Conservation (phyloP, 2,888 invertebrate genomes). For the Hypselothyrea guttata region DNA sequence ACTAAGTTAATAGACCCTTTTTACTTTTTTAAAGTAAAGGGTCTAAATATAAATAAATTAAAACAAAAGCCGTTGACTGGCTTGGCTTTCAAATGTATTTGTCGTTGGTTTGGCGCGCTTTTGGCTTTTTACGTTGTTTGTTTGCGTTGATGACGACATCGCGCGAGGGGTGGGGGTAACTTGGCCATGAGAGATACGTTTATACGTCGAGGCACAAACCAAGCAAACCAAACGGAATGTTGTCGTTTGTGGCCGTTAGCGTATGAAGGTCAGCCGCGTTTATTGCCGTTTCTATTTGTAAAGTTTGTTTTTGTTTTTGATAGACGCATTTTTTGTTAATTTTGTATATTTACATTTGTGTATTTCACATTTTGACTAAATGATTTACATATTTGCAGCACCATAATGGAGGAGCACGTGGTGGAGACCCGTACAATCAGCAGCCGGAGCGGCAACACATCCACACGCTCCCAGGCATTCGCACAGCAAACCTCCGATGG, state of each 20-base stretch:
- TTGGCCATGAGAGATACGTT: conserved; percentile 42
- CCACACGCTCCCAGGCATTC: conserved; percentile 44
- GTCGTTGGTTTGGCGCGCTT: conserved; percentile 5
- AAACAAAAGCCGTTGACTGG: neutral
- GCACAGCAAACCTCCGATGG: conserved; percentile 83
- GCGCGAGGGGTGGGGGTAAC: conserved; percentile 18
- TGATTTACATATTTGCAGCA: conserved; percentile 63
- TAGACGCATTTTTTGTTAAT: conserved; percentile 34
- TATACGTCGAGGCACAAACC: conserved; percentile 31
- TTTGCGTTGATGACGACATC: conserved; percentile 61
- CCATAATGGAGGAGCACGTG: conserved; percentile 80
- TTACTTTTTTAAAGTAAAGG: too few relatives aligned
- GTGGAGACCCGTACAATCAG: conserved; percentile 64
- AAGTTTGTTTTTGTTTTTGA: conserved; percentile 57
- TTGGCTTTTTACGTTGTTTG: conserved; percentile 5
- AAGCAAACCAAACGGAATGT: too few relatives aligned
- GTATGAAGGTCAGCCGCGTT: conserved; percentile 52
- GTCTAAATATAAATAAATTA: neutral
- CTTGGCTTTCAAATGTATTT: conserved; percentile 15
- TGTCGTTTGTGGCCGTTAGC: conserved; percentile 21
- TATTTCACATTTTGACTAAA: conserved; percentile 22
- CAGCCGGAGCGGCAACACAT: conserved; percentile 34
- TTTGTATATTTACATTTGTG: conserved; percentile 33
- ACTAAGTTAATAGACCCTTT: too few relatives aligned
- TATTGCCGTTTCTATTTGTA: conserved; percentile 40